phyloP scores from a whole-genome alignment of 2,113 vertebrate genomes.

The Romanogobio albipinnatus region DNA sequence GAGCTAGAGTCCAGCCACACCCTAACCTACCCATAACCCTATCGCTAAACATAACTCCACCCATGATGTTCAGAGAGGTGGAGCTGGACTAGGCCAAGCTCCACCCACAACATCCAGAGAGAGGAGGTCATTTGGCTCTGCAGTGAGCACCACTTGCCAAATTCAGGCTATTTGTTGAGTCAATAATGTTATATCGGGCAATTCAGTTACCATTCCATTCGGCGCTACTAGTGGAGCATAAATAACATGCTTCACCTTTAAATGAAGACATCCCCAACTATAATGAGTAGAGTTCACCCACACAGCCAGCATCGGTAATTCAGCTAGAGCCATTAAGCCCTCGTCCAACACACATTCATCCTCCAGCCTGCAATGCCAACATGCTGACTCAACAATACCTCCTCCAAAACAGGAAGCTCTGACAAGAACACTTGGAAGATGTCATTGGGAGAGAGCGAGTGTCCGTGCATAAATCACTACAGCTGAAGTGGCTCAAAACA shows the following conservation, averaged over 20 bases:
- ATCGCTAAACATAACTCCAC: too few relatives aligned
- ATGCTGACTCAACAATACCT: conserved; percentile 29
- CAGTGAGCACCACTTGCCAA: too few relatives aligned
- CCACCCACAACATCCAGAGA: too few relatives aligned
- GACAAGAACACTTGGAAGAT: background rate
- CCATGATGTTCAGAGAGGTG: too few relatives aligned
- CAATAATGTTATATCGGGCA: background rate
- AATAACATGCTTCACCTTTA: background rate
- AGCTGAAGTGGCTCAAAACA: background rate
- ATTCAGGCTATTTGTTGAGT: background rate
- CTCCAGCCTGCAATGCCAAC: background rate
- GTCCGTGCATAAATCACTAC: background rate
- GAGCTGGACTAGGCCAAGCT: too few relatives aligned
- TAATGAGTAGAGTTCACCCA: background rate
- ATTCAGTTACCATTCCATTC: background rate
- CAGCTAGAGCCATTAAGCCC: conserved; percentile 9
- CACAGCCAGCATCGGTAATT: background rate
- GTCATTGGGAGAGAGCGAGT: background rate
- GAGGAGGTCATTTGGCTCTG: too few relatives aligned
- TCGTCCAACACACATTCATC: conserved; percentile 14
- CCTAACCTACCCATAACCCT: too few relatives aligned
- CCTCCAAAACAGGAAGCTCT: background rate
- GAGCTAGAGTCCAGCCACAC: too few relatives aligned
- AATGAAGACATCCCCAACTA: background rate
- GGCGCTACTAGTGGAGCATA: background rate